Evolutionary conservation across 2,113 vertebrate genomes (phyloP).

Genomic region (Myotis davidii): DNA sequence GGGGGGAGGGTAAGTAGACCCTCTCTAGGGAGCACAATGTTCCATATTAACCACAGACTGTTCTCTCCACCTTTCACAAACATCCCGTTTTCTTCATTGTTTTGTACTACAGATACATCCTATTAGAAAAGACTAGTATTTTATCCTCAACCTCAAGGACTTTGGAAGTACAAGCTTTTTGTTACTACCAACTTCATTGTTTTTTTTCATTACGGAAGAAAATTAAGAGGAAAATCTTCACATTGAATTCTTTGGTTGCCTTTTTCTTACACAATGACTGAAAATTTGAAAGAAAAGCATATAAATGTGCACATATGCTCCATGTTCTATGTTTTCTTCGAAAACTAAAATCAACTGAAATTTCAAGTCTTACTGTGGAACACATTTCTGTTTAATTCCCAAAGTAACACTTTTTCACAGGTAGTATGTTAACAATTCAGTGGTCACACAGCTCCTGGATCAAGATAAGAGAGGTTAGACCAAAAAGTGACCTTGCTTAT

Average conservation of each 20-base stretch:
- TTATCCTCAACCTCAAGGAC: conserved; percentile 82
- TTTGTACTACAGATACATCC: conserved; percentile 78
- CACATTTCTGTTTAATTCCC: conserved; percentile 79
- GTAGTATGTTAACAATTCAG: conserved; percentile 77
- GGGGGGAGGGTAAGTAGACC: conserved; percentile 78
- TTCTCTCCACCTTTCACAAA: conserved; percentile 82
- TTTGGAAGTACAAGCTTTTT: conserved; percentile 80
- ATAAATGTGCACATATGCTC: conserved; percentile 69
- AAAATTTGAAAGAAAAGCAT: conserved; percentile 80
- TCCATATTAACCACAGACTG: conserved; percentile 75
- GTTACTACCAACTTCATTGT: conserved; percentile 70
- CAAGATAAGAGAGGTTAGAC: conserved; percentile 82
- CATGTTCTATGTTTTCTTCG: conserved; percentile 81
- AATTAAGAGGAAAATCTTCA: conserved; percentile 78
- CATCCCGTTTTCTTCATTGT: conserved; percentile 76
- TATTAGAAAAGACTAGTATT: conserved; percentile 80
- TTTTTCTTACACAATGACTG: conserved; percentile 81
- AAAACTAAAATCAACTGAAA: conserved; percentile 84
- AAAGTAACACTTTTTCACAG: conserved; percentile 79
- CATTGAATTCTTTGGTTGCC: conserved; percentile 83
- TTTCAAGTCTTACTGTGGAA: conserved; percentile 83
- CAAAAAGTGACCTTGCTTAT: conserved; percentile 86
- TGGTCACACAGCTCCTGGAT: conserved; percentile 81
- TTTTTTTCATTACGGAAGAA: conserved; percentile 83
- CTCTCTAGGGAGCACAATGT: conserved; percentile 74